Percentiles rank a stretch among this genome's conserved stretches.
phyloP scores from a whole-genome alignment of 2,113 vertebrate genomes.

The Scolopax mira region DNA sequence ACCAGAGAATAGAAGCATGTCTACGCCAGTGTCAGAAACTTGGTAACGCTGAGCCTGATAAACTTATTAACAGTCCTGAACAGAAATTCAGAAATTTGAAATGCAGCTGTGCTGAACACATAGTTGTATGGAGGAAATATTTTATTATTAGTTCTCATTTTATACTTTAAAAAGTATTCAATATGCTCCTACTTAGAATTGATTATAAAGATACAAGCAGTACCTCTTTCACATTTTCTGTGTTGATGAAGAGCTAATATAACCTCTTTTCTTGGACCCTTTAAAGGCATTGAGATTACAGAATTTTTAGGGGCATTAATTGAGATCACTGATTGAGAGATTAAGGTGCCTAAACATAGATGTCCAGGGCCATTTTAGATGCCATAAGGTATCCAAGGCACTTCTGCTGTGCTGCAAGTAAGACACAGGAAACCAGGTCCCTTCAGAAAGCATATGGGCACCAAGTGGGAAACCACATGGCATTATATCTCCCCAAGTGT shows the following conservation, averaged over 20 bases:
- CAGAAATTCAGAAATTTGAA: background rate
- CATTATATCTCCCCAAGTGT: fast-evolving
- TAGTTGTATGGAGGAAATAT: background rate
- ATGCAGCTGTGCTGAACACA: background rate
- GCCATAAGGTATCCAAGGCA: fast-evolving
- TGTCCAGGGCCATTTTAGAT: background rate
- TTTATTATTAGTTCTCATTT: background rate
- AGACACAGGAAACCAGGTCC: background rate
- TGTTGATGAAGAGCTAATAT: background rate
- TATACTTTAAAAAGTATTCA: background rate
- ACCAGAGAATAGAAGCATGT: background rate
- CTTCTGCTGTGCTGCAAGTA: background rate
- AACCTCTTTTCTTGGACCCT: background rate
- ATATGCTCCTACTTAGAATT: background rate
- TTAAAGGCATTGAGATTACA: background rate
- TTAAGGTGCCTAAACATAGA: background rate
- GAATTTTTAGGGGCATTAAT: background rate
- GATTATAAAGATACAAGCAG: background rate
- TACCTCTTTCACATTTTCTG: background rate
- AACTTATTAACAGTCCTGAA: background rate
- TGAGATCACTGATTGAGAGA: background rate
- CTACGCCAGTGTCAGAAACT: background rate
- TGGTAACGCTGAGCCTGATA: background rate
- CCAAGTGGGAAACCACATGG: background rate
- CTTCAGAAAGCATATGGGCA: fast-evolving